phyloP scores from a whole-genome alignment of 2,797 vertebrate genomes.

The Sebastolobus alascanus region DNA sequence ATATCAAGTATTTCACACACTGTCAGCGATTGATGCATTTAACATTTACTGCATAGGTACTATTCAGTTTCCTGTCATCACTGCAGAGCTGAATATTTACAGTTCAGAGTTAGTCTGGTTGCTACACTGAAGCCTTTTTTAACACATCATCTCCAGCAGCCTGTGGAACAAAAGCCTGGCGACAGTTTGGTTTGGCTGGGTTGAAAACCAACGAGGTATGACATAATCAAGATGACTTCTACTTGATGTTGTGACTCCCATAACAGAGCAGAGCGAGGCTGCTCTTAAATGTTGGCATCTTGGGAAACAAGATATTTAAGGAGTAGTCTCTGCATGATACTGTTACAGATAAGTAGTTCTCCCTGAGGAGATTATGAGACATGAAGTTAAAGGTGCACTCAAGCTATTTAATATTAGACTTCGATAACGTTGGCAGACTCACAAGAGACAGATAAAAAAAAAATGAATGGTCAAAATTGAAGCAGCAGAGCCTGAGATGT shows the following conservation, averaged over 20 bases:
- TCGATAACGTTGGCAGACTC: neutral
- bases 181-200: conserved; percentile 42
- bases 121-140: conserved; percentile 44
- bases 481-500: neutral
- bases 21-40: conserved; percentile 33
- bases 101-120: conserved; percentile 26
- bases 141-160: conserved; percentile 63
- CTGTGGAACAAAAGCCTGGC: conserved; percentile 59
- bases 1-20: conserved; percentile 26
- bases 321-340: neutral
- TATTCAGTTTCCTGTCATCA: conserved; percentile 16
- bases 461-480: no score
- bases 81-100: conserved; percentile 34
- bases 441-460: no score
- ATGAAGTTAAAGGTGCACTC: neutral
- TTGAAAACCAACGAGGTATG: conserved; percentile 70
- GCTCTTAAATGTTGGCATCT: conserved; percentile 35
- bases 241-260: conserved; percentile 72
- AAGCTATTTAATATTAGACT: neutral
- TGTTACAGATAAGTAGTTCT: conserved; percentile 1
- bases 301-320: conserved; percentile 17
- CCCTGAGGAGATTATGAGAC: neutral
- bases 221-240: conserved; percentile 70
- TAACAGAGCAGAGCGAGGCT: conserved; percentile 46
- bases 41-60: conserved; percentile 6